phyloP scores from a whole-genome alignment of 1,140 invertebrate species.

The Eupristina koningsbergeri region DNA sequence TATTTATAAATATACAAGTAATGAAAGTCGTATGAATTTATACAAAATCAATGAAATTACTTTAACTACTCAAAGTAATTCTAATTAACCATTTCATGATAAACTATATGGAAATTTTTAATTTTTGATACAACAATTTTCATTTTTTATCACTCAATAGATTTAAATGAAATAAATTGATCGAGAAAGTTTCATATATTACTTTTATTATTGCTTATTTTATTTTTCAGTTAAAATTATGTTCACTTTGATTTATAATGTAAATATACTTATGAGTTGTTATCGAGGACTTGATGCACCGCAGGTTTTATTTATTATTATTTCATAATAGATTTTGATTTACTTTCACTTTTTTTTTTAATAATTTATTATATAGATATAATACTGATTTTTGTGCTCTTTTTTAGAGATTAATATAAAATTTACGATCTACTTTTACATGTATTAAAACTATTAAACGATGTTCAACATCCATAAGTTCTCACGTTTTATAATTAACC shows the following conservation, averaged over 20 bases:
- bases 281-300: neutral
- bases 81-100: no score
- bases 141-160: no score
- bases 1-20: no score
- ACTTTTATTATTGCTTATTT: conserved; percentile 25
- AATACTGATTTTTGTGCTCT: neutral
- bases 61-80: no score
- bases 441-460: conserved; percentile 45
- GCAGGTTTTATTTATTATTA: neutral
- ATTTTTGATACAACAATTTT: no score
- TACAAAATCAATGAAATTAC: no score
- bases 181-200: neutral
- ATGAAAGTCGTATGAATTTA: no score
- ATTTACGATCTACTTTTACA: conserved; percentile 25
- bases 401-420: conserved; percentile 35
- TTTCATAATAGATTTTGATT: neutral
- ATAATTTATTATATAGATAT: neutral
- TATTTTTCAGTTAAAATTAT: conserved; percentile 29
- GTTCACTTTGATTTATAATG: neutral
- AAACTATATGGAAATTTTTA: no score
- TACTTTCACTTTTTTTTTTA: neutral
- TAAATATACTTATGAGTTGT: conserved; percentile 15
- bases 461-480: conserved; percentile 47
- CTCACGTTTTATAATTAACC: neutral
- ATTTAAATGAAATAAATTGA: neutral